phyloP scores from a whole-genome alignment of 2,797 vertebrate species.

The Anas capensis region DNA sequence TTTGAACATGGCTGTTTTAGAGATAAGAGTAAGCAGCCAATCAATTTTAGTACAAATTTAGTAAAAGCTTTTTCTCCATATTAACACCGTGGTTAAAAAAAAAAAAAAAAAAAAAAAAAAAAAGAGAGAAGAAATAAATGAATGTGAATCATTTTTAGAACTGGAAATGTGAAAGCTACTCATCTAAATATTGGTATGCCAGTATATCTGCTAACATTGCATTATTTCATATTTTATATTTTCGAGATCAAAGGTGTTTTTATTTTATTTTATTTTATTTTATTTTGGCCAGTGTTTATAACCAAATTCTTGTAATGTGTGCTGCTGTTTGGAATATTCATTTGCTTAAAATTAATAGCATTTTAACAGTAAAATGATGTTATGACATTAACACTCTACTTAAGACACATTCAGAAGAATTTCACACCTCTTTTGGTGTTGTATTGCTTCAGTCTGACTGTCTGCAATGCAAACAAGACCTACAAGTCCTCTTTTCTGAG shows the following conservation, averaged over 20 bases:
- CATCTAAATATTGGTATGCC: not conserved
- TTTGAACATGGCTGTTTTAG: not conserved
- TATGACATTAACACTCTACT: not conserved
- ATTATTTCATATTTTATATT: not conserved
- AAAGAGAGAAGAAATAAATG: not conserved
- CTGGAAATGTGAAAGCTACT: not conserved
- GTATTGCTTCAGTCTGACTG: conserved; percentile 18
- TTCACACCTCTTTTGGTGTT: conserved; percentile 11
- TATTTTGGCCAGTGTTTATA: not conserved
- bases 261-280: not conserved
- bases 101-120: not conserved
- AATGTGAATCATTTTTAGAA: not conserved
- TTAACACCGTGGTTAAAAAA: not conserved
- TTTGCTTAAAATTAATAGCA: not conserved
- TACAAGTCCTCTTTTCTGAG: not conserved
- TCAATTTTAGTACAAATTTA: not conserved
- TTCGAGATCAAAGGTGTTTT: not conserved
- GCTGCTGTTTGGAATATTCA: not conserved
- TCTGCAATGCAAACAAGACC: not conserved
- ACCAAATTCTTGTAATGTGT: not conserved
- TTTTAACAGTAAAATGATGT: not conserved
- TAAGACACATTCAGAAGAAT: not conserved
- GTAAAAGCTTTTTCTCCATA: not conserved
- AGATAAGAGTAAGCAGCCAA: not conserved
- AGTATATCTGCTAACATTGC: not conserved